Evolutionary conservation across 2,797 vertebrate genomes (phyloP).

Genomic region (Phalloptychus januarius): DNA sequence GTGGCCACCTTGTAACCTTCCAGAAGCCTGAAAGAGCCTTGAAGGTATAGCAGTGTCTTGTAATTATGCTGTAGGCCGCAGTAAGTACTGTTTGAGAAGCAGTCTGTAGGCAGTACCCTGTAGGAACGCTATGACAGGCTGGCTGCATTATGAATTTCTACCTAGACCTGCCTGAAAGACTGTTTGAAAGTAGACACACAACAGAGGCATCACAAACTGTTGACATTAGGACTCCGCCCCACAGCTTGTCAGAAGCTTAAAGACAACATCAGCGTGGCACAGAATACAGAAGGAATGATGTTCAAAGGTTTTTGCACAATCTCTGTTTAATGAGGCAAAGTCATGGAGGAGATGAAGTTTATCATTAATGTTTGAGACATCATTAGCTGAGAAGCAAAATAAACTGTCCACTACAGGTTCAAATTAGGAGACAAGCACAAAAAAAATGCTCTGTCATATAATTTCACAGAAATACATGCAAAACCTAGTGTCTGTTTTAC

Average conservation of each 20-base stretch:
- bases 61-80: neutral
- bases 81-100: neutral
- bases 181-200: neutral
- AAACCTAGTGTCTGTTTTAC: neutral
- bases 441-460: neutral
- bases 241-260: neutral
- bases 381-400: neutral
- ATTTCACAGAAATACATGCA: neutral
- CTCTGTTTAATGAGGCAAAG: neutral
- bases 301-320: neutral
- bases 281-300: neutral
- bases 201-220: neutral
- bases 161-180: neutral
- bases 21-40: neutral
- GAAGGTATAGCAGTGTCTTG: neutral
- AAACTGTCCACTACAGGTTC: neutral
- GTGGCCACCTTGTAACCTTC: neutral
- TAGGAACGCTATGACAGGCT: neutral
- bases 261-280: neutral
- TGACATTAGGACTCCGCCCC: neutral
- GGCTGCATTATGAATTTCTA: neutral
- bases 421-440: neutral
- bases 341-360: neutral
- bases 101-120: neutral
- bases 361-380: neutral